Evolutionary conservation across 2,797 vertebrate species (phyloP).

Genomic region (Onychomys arenicola): DNA sequence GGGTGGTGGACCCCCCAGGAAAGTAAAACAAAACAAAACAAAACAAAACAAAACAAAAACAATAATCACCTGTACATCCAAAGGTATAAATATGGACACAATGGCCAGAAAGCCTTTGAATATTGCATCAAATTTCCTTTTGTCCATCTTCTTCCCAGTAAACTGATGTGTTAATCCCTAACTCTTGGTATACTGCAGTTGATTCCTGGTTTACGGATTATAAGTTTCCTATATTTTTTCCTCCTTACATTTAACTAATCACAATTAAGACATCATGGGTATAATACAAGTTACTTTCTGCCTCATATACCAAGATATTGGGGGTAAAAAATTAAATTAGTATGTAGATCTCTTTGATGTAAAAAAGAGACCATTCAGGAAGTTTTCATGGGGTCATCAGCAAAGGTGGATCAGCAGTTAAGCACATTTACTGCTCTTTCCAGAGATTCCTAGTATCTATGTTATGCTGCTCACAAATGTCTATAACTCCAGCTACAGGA

Average conservation of each 20-base stretch:
- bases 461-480: neutral
- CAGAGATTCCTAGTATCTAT: neutral
- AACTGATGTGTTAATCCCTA: neutral
- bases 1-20: no score
- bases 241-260: neutral
- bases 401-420: neutral
- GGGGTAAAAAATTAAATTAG: neutral
- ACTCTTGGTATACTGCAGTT: neutral
- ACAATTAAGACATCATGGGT: neutral
- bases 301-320: neutral
- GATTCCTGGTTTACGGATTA: neutral
- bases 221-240: neutral
- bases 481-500: neutral
- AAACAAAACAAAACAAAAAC: no score
- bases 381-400: neutral
- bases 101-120: neutral
- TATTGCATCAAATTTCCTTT: neutral
- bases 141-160: neutral
- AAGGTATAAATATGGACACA: neutral
- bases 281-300: neutral
- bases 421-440: neutral
- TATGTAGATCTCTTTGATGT: neutral
- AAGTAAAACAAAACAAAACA: no score
- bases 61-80: neutral
- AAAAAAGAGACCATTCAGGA: neutral